Percentiles rank a stretch among this genome's conserved stretches.
Evolutionary conservation across 2,888 invertebrate genomes (phyloP).

Genomic region (Physocephala rufipes): DNA sequence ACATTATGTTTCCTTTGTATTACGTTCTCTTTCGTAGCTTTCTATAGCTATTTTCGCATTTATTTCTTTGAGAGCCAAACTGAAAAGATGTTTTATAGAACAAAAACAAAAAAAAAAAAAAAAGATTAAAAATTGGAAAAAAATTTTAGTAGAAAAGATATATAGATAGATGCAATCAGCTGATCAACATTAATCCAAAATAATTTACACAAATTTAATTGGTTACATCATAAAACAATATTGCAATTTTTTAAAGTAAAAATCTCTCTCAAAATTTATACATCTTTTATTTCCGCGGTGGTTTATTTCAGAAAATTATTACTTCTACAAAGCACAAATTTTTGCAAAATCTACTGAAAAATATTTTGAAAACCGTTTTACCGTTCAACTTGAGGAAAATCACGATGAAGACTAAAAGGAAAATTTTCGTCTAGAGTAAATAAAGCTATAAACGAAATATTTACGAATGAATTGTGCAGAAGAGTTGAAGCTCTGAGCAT

Average conservation of each 20-base stretch:
- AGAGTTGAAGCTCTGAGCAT: no score
- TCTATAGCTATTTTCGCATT: no score
- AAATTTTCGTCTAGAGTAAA: no score
- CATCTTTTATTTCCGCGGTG: no score
- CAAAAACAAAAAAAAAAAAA: neutral
- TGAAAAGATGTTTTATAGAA: neutral
- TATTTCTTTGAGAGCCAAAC: neutral
- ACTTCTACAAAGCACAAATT: no score
- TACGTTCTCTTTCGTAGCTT: slow-evolving; percentile 4
- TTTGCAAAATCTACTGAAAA: no score
- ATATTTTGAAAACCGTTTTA: no score
- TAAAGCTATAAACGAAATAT: no score
- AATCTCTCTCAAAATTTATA: neutral
- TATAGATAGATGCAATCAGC: neutral
- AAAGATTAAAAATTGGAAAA: neutral
- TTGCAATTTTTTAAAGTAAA: neutral
- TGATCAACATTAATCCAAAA: neutral
- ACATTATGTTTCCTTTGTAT: slow-evolving; percentile 16
- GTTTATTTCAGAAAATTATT: no score
- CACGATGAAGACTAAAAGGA: slow-evolving; percentile 21
- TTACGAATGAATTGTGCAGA: no score
- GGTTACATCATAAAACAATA: slow-evolving; percentile 25
- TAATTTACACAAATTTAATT: slow-evolving; percentile 1
- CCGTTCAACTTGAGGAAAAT: neutral
- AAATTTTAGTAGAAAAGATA: no score